Conservation (phyloP, 2,888 invertebrate species). For the Drosophila prostipennis region DNA sequence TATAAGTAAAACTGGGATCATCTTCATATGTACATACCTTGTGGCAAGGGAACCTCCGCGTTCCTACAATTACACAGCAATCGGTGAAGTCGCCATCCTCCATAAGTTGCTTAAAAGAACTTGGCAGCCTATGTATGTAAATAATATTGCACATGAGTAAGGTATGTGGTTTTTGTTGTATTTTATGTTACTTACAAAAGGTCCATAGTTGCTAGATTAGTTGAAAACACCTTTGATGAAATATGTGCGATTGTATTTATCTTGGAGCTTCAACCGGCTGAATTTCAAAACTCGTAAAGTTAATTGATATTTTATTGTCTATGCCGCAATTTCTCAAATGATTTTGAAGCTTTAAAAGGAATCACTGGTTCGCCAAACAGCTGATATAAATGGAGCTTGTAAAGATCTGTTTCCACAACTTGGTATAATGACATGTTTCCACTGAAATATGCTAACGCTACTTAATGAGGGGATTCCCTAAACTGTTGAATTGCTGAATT, state of each 20-base stretch:
- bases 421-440: too few species aligned
- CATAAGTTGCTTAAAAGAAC: conserved; percentile 1
- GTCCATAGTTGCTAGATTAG: conserved; percentile 1
- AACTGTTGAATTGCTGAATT: too few species aligned
- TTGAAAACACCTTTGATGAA: neutral
- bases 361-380: neutral
- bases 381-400: neutral
- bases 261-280: neutral
- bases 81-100: conserved; percentile 27
- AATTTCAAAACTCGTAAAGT: too few species aligned
- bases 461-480: too few species aligned
- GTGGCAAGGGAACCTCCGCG: conserved; percentile 21
- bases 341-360: neutral
- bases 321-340: neutral
- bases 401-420: neutral
- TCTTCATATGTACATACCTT: conserved; percentile 4
- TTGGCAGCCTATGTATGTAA: conserved; percentile 24
- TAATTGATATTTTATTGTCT: too few species aligned
- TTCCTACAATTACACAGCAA: conserved; percentile 23
- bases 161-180: too few species aligned
- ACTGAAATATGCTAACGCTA: too few species aligned
- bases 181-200: neutral
- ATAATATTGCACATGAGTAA: neutral
- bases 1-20: too few species aligned
- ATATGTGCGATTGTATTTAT: neutral